Percentiles rank a stretch among this genome's conserved stretches.
These are phyloP conservation scores for Gallirallus australis DNA, from an alignment of 2,797 vertebrate species.

Conservation along the genomic window DNA sequence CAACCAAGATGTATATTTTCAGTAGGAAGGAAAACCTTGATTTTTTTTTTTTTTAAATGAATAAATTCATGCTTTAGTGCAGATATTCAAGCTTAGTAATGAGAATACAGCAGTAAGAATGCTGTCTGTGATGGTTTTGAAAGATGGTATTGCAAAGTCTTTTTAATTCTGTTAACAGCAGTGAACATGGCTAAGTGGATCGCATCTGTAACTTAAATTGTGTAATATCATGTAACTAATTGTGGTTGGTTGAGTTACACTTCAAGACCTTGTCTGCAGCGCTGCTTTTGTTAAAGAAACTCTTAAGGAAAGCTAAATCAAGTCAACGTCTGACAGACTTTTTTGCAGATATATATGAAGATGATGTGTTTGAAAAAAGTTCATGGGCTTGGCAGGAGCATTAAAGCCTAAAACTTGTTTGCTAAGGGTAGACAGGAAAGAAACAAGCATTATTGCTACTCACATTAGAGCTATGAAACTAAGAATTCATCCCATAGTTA, in stretches of 20 bases:
- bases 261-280: not conserved
- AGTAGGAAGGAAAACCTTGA: not conserved
- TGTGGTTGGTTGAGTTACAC: not conserved
- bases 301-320: not conserved
- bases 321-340: not conserved
- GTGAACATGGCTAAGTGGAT: not conserved
- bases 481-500: not conserved
- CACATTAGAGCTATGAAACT: not conserved
- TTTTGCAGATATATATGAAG: not conserved
- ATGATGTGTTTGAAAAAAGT: not conserved
- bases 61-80: not conserved
- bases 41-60: not conserved
- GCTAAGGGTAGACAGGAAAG: not conserved
- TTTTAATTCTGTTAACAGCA: not conserved
- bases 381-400: not conserved
- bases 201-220: not conserved
- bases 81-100: not conserved
- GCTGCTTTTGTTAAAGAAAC: not conserved
- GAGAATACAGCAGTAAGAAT: not conserved
- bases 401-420: not conserved
- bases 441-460: not conserved
- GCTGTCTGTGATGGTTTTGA: not conserved
- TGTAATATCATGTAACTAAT: not conserved
- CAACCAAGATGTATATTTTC: not conserved
- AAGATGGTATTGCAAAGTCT: not conserved